Evolutionary conservation across 2,113 vertebrate species (phyloP).

Genomic region (Malurus alboscapulatus): DNA sequence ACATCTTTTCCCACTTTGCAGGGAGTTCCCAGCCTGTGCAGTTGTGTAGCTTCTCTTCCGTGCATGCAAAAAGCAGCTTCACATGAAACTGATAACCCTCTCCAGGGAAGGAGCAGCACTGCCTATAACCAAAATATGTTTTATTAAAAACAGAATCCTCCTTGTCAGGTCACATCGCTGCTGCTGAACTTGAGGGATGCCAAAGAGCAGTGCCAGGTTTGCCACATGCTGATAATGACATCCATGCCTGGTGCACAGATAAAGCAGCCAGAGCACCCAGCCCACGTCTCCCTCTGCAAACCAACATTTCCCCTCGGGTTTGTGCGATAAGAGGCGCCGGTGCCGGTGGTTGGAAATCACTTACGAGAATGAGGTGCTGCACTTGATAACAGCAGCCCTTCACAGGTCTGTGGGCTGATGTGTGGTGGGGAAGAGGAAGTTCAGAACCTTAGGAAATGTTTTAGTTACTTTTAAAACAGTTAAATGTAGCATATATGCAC

Average conservation of each 20-base stretch:
- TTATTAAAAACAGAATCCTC: conserved; percentile 31
- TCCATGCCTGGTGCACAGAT: conserved; percentile 15
- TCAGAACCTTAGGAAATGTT: conserved; percentile 6
- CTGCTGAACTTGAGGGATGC: not conserved
- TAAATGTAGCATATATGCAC: not conserved
- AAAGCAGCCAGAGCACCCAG: not conserved
- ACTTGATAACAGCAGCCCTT: conserved; percentile 15
- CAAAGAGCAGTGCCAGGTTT: not conserved
- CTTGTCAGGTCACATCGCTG: not conserved
- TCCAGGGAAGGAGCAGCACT: not conserved
- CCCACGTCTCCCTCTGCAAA: not conserved
- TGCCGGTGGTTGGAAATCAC: not conserved
- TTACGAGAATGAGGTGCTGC: conserved; percentile 17
- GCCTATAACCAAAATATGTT: conserved; percentile 13
- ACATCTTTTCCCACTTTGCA: not conserved
- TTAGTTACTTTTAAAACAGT: not conserved
- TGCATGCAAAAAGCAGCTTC: not conserved
- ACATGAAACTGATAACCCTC: not conserved
- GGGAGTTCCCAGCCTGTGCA: not conserved
- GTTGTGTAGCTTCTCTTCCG: not conserved
- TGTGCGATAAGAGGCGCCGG: not conserved
- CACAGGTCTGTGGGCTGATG: conserved; percentile 9
- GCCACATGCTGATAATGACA: not conserved
- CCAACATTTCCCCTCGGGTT: not conserved
- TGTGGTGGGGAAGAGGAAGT: conserved; percentile 30